Evolutionary conservation across 2,113 vertebrate species (phyloP).

Genomic region (Lipotes vexillifer): DNA sequence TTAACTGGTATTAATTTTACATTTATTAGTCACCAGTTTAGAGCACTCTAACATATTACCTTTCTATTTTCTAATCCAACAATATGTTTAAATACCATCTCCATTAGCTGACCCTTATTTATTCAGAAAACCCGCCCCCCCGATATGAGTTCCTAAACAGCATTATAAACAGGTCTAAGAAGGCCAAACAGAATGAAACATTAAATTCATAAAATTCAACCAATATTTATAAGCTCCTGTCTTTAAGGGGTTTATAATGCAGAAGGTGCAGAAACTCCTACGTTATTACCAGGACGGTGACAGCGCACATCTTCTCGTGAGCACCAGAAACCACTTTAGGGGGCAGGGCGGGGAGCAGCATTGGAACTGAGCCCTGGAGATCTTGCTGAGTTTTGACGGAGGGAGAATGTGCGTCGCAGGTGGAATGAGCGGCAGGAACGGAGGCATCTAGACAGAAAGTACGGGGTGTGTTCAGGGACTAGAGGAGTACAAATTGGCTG

Average conservation of each 20-base stretch:
- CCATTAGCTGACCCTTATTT: not conserved
- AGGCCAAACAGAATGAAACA: not conserved
- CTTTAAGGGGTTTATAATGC: not conserved
- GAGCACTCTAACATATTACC: not conserved
- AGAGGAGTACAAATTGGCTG: not conserved
- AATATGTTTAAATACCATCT: not conserved
- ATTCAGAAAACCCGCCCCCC: not conserved
- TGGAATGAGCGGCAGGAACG: not conserved
- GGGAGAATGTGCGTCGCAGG: not conserved
- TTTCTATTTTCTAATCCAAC: not conserved
- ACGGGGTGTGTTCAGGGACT: not conserved
- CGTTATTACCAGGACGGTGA: not conserved
- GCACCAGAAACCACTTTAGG: not conserved
- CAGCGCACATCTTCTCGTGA: not conserved
- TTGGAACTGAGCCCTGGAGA: not conserved
- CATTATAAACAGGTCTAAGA: not conserved
- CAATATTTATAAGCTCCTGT: not conserved
- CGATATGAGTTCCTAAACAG: not conserved
- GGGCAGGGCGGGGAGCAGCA: too few relatives aligned
- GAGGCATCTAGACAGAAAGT: not conserved
- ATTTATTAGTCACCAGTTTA: conserved; percentile 36
- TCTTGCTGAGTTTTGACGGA: not conserved
- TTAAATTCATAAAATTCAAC: not conserved
- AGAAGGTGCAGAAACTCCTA: not conserved
- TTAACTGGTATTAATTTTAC: conserved; percentile 41